A percentile compares a stretch with the other conserved stretches of the same genome.
phyloP scores from a whole-genome alignment of 2,113 vertebrate genomes.

The Lepidothrix coronata region DNA sequence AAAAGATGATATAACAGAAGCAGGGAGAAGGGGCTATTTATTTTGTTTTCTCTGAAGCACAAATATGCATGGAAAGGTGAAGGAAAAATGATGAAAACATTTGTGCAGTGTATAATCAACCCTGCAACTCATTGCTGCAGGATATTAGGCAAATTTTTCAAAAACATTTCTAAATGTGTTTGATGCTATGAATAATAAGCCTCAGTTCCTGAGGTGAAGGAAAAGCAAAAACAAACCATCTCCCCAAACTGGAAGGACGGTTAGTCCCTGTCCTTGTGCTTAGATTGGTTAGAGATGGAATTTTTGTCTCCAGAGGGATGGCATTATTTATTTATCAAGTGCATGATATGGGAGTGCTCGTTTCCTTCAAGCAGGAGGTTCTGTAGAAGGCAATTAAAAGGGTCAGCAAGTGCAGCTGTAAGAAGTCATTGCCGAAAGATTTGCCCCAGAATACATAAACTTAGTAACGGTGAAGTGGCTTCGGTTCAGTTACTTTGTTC shows the following conservation, averaged over 20 bases:
- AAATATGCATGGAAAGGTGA: constrained; percentile 15
- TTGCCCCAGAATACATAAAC: not conserved
- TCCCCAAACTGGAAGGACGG: not conserved
- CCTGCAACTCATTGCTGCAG: not conserved
- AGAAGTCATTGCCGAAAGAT: not conserved
- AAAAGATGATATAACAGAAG: constrained; percentile 20
- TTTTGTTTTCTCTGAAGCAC: constrained; percentile 31
- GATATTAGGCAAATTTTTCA: constrained; percentile 20
- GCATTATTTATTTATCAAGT: constrained; percentile 38
- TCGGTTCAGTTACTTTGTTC: not conserved
- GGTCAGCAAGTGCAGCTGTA: not conserved
- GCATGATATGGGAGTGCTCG: not conserved
- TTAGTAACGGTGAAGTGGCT: constrained; percentile 1
- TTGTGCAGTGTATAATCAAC: constrained; percentile 10
- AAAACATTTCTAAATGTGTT: not conserved
- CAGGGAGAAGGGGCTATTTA: constrained; percentile 36
- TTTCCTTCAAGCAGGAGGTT: constrained; percentile 9
- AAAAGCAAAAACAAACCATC: not conserved
- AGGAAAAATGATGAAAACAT: constrained; percentile 17
- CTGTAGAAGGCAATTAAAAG: constrained; percentile 28
- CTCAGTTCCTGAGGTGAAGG: not conserved
- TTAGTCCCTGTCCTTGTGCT: not conserved
- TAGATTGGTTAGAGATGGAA: not conserved
- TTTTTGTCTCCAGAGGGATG: not conserved
- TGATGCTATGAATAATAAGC: not conserved